Base-by-base conservation (phyloP, 2,888 invertebrate genomes). In the Tineola bisselliella region DNA sequence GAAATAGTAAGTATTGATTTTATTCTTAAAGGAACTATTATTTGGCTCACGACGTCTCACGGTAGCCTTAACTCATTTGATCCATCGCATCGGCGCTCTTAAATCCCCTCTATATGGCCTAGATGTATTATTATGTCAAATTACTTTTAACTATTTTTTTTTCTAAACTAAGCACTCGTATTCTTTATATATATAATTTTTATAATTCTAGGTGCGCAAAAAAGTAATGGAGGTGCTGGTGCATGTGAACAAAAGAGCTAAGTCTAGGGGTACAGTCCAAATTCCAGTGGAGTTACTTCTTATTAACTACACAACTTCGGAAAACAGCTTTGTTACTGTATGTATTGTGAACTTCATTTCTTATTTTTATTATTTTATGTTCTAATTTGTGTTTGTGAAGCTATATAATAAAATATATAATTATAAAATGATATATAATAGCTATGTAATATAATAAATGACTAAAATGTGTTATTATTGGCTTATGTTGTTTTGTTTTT, bases 221-320 rank as follows among this genome's bases (percentile, higher is more conserved):
- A 90, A 97, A 92, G 96, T 97, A 12, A 95, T 98, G 92, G 97
- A 97, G 76, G 84, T 97, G 43, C 80, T 98, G 62, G 93, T 96
- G 60, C 97, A 98, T 76, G 92, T 98, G 59, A 98, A 96, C 78
- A 95, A 94, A 76, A 88, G 97, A 63, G 88, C 97, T 25, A 96
- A 96, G 76, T 94, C 94, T 65, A 89, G 97, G 54, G 91, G 93
- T 0, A 88, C 90, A 69, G 93, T 98, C 2, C 94, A 94, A 77
- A 84, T 98, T 62, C 97, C 97, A 0, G 93, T 98, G 10, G 93
- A 95, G 68, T 91, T 93, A 5, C 84, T 98, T 13, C 79, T 98
- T 59, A 88, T 91, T 58, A 93, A 94, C 64, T 97, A 96, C 77
- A 90, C 25, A 25, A 4, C 25, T 5, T 84, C 90, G 61, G 91